Conservation (phyloP, 2,888 invertebrate genomes). For the Machimus atricapillus region DNA sequence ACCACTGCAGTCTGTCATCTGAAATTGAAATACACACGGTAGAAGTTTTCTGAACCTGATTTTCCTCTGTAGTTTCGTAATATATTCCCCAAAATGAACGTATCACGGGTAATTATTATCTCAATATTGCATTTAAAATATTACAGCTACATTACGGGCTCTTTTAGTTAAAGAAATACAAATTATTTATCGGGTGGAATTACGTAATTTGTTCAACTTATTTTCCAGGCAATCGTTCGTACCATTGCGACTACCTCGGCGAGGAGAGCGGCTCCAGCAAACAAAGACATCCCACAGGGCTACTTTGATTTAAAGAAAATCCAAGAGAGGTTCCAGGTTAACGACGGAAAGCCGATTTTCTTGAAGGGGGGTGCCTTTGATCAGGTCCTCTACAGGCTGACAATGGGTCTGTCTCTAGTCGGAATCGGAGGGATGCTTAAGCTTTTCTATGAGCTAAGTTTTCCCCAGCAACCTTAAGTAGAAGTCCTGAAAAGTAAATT, state of each 20-base stretch:
- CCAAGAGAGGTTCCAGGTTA: slow-evolving; percentile 56
- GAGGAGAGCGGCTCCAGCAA: not conserved
- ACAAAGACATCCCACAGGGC: slow-evolving; percentile 46
- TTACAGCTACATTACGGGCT: not conserved
- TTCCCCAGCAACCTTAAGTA: slow-evolving; percentile 45
- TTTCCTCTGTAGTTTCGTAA: not conserved
- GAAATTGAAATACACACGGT: not conserved
- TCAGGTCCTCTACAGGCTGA: slow-evolving; percentile 61
- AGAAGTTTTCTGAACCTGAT: not conserved
- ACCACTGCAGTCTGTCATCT: not conserved
- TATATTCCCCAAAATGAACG: slow-evolving; percentile 7
- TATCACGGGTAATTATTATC: not conserved
- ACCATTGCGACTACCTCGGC: slow-evolving; percentile 23
- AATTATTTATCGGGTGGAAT: slow-evolving; percentile 40
- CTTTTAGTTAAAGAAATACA: not conserved
- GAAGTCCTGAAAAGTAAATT: slow-evolving; percentile 25
- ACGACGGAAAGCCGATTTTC: slow-evolving; percentile 64
- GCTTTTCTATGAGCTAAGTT: slow-evolving; percentile 52
- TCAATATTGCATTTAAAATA: not conserved
- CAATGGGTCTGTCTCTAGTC: slow-evolving; percentile 56
- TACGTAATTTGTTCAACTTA: slow-evolving; percentile 53
- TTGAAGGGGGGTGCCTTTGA: slow-evolving; percentile 64
- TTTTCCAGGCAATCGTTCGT: slow-evolving; percentile 57
- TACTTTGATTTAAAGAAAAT: slow-evolving; percentile 48
- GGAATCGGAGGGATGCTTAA: slow-evolving; percentile 56